Evolutionary conservation across 2,113 vertebrate species (phyloP), one percentile per base, ranked within the genome.

Genomic region (Riparia riparia): DNA sequence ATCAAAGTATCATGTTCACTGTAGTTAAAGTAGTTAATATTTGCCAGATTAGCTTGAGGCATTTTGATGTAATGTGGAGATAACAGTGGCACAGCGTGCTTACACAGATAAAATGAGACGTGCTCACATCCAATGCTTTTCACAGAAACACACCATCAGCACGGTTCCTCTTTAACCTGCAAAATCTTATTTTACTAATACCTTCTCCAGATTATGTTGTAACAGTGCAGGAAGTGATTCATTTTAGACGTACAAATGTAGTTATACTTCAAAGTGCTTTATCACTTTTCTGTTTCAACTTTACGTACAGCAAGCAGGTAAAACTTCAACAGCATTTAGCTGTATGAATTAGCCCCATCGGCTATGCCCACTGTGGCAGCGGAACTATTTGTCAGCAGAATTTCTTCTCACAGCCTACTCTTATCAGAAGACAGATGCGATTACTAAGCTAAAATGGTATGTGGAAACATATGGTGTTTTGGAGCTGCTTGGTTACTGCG

Each of bases 361-460:
- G 28, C 64, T 66, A 4, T 71, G 37, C 68, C 79, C 1, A 1
- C 63, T 41, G 70, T 90, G 71, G 32, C 57, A 86, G 76, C n/a
- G 41, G 57, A 76, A 19, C 54, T 80, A 69, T 91, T 95, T 64
- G 90, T 92, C 93, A 89, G 93, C 93, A 84, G 41, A 89, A 91
- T 89, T 91, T 91, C 24, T 73, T 94, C 74, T 56, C 71, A 18
- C 85, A 92, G 69, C 83, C 83, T 13, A 11, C 54, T 72, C 54
- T 84, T 86, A 69, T 82, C 87, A 77, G 58, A 90, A 92, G 69
- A 18, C 81, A 45, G 58, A 54, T 17, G 1, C 4, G 1, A 92
- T 97, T 96, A 95, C 95, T 91, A 76, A 94, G 58, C 79, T 89
- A 63, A 94, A 73, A 19, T 10, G 95, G 84, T 80, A 90, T 90